Evolutionary conservation across 2,888 invertebrate genomes (phyloP).

Genomic region (Drosophila mulleri): DNA sequence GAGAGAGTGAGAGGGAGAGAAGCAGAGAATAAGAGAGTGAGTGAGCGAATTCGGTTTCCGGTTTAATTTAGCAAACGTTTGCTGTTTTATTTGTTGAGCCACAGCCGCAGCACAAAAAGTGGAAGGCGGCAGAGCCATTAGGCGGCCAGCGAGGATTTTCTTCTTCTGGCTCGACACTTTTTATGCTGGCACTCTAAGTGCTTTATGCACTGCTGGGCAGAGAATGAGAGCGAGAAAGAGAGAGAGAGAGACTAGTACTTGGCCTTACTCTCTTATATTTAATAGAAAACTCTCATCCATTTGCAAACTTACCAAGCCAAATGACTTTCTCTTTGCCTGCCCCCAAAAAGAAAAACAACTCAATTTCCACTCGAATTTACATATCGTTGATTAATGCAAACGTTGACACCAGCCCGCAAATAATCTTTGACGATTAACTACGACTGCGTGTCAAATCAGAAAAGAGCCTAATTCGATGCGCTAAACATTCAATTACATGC

Average conservation of each 20-base stretch:
- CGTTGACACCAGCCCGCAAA: constrained; percentile 5
- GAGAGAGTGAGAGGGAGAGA: too few species aligned
- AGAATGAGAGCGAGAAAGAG: background rate
- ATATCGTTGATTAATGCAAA: background rate
- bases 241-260: background rate
- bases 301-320: background rate
- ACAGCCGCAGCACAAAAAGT: constrained; percentile 20
- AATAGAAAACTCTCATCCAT: background rate
- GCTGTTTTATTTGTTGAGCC: constrained; percentile 53
- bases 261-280: background rate
- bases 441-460: constrained; percentile 26
- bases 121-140: constrained; percentile 31
- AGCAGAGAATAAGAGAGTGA: background rate
- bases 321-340: background rate
- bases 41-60: constrained; percentile 60
- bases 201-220: background rate
- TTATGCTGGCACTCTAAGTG: constrained; percentile 15
- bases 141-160: constrained; percentile 9
- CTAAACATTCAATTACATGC: constrained; percentile 64
- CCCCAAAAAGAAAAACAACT: background rate
- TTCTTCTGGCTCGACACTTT: constrained; percentile 22
- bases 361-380: background rate
- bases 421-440: constrained; percentile 10
- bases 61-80: constrained; percentile 76
- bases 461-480: constrained; percentile 41